These are phyloP conservation scores for Manis crassicaudata DNA, from an alignment of 2,797 vertebrate species.

Conservation along the genomic window DNA sequence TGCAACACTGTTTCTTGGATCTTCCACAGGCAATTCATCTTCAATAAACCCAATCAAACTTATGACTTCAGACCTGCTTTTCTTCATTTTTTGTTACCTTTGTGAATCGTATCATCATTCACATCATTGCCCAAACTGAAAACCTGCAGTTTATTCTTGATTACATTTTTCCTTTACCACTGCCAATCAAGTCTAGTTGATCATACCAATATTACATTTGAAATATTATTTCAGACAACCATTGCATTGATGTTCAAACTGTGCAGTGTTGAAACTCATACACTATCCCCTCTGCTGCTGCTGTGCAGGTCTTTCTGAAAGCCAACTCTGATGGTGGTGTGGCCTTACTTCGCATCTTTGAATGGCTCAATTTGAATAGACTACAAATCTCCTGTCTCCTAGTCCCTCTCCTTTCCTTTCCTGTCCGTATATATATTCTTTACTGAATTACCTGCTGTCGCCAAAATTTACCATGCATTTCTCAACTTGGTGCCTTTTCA, in stretches of 20 bases:
- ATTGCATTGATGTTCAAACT: not conserved
- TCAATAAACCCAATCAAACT: not conserved
- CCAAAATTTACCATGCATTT: not conserved
- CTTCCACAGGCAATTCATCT: not conserved
- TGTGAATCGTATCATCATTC: not conserved
- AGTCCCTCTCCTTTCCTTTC: not conserved
- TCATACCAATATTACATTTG: not conserved
- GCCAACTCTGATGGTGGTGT: not conserved
- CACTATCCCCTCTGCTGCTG: not conserved
- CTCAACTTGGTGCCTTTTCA: not conserved
- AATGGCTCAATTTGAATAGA: not conserved
- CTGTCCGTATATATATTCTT: not conserved
- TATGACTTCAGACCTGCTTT: not conserved
- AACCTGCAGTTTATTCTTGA: not conserved
- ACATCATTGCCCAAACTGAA: not conserved
- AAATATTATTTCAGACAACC: not conserved
- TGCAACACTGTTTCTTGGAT: not conserved
- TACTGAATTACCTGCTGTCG: not conserved
- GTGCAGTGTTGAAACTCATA: no score
- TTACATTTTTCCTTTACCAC: not conserved
- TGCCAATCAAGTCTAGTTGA: not conserved
- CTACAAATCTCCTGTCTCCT: not conserved
- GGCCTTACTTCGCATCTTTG: not conserved
- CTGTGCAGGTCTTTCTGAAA: not conserved
- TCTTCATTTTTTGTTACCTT: not conserved